phyloP scores from a whole-genome alignment of 2,113 vertebrate species.

The Equus przewalskii region DNA sequence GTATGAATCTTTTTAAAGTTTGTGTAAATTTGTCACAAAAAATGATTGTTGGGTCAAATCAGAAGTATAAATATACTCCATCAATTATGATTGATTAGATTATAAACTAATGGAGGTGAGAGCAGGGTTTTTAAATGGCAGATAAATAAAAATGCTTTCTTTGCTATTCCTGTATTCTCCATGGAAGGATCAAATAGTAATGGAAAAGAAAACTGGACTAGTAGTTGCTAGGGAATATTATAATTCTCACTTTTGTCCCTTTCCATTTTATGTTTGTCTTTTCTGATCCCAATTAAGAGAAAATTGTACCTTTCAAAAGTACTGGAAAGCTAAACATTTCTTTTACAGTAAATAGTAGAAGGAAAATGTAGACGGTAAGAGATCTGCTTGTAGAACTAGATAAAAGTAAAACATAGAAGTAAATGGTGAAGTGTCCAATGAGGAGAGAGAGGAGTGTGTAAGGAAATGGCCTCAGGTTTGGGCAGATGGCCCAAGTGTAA shows the following conservation, averaged over 20 bases:
- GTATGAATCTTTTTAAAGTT: slow-evolving; percentile 85
- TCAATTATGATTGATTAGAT: neutral
- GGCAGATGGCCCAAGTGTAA: neutral
- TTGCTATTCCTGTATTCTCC: neutral
- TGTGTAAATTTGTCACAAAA: neutral
- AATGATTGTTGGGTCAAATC: slow-evolving; percentile 44
- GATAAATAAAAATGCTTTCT: neutral
- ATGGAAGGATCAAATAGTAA: neutral
- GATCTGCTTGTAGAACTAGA: neutral
- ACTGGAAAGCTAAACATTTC: neutral
- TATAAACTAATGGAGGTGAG: neutral
- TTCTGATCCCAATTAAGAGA: slow-evolving; percentile 1
- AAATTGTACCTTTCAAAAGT: neutral
- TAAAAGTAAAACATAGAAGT: neutral
- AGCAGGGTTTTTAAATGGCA: slow-evolving; percentile 18
- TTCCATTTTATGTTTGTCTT: slow-evolving; percentile 26
- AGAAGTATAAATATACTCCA: neutral
- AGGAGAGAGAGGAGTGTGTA: neutral
- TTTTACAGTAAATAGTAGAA: neutral
- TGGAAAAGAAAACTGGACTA: neutral
- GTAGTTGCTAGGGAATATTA: neutral
- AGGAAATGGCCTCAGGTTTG: neutral
- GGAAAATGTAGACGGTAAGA: neutral
- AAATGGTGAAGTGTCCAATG: neutral
- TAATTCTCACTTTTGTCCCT: neutral